Percentiles rank a stretch among this genome's conserved stretches.
Conservation (phyloP, 2,888 invertebrate species). For the Apamea monoglypha region DNA sequence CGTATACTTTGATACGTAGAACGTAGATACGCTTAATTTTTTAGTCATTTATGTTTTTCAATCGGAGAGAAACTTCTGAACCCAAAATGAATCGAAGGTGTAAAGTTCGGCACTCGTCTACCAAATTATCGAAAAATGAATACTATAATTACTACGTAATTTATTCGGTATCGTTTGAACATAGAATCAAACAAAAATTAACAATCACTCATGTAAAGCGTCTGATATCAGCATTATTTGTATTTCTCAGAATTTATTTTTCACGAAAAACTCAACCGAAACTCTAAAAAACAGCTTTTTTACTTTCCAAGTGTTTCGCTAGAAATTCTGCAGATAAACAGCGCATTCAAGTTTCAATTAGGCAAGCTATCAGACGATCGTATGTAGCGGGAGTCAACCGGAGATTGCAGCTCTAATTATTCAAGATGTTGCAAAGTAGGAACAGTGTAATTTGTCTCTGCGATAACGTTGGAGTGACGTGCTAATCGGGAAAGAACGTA, state of each 20-base stretch:
- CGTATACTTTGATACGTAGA: too few species aligned
- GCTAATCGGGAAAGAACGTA: conserved; percentile 63
- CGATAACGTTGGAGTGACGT: conserved; percentile 64
- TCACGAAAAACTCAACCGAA: not conserved
- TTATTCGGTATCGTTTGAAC: not conserved
- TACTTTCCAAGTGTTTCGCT: conserved; percentile 48
- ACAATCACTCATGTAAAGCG: not conserved
- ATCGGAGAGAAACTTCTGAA: not conserved
- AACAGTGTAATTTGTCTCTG: conserved; percentile 66
- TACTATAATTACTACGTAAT: too few species aligned
- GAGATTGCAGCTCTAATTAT: conserved; percentile 82
- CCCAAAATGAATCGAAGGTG: not conserved
- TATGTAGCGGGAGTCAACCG: conserved; percentile 72
- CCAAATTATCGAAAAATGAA: not conserved
- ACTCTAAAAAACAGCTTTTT: conserved; percentile 28
- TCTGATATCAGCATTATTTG: not conserved
- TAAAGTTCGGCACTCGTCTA: not conserved
- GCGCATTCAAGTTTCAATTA: conserved; percentile 78
- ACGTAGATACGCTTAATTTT: too few species aligned
- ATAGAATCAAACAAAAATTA: not conserved
- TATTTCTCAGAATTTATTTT: not conserved
- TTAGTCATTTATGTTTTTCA: not conserved
- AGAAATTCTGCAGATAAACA: conserved; percentile 73
- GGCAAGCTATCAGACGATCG: conserved; percentile 73
- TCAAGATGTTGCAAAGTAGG: conserved; percentile 65